These are phyloP conservation scores for Formica selysi DNA, from an alignment of 1,140 invertebrate species.

Conservation along the genomic window DNA sequence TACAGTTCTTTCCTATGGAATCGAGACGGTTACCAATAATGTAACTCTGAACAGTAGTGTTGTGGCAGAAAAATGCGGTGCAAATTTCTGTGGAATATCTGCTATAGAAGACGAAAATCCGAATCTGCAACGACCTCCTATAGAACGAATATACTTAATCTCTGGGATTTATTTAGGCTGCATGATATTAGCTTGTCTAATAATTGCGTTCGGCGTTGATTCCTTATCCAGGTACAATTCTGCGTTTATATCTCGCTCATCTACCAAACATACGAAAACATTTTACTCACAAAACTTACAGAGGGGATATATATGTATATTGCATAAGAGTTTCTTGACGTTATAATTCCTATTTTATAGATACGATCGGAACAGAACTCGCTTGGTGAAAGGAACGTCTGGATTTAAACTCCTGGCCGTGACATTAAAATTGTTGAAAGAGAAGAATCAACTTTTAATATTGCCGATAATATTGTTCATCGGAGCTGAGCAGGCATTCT, in stretches of 20 bases:
- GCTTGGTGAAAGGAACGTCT: slow-evolving; percentile 81
- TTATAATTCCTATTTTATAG: slow-evolving; percentile 67
- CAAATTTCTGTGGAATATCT: slow-evolving; percentile 90
- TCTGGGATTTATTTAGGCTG: slow-evolving; percentile 94
- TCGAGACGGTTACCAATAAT: slow-evolving; percentile 72
- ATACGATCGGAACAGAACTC: slow-evolving; percentile 83
- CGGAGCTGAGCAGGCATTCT: slow-evolving; percentile 97
- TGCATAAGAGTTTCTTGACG: not conserved
- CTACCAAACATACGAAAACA: not conserved
- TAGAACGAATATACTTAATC: slow-evolving; percentile 91
- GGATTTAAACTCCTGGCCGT: slow-evolving; percentile 91
- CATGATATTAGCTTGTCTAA: slow-evolving; percentile 91
- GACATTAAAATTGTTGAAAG: slow-evolving; percentile 91
- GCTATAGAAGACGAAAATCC: slow-evolving; percentile 87
- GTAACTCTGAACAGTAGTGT: slow-evolving; percentile 77
- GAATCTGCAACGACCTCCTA: slow-evolving; percentile 90
- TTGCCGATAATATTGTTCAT: slow-evolving; percentile 97
- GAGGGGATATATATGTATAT: not conserved
- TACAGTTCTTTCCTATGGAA: slow-evolving; percentile 84
- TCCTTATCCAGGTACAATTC: slow-evolving; percentile 90
- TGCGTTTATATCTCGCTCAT: not conserved
- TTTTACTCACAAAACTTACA: not conserved
- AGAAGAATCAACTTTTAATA: slow-evolving; percentile 93
- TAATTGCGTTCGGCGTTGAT: slow-evolving; percentile 94
- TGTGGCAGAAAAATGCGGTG: slow-evolving; percentile 89